Evolutionary conservation across 2,797 vertebrate species (phyloP), one percentile per base, ranked within the genome.

Genomic region (Sebastes oblongus): DNA sequence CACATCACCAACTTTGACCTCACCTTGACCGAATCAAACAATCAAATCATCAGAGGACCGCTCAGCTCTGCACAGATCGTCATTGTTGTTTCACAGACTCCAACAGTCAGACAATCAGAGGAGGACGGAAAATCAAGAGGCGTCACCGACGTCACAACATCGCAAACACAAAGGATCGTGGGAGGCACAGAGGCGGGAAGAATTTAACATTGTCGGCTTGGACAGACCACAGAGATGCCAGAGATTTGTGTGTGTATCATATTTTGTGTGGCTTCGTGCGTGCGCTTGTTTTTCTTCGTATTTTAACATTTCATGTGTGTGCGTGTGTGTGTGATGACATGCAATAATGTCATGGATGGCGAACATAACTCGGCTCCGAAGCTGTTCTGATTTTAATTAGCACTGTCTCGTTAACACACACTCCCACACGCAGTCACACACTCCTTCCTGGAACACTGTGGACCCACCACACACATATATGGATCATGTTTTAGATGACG

Each of bases 361-460:
- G 16, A 88, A 88, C 83, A 75, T 32, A 70, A 74, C 77, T 72
- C 8, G 8, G 58, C 74, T 89, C 86, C 84, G 83, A 86, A 67
- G 72, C 55, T 69, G 80, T 25, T 89, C 91, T 93, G 93, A 94
- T 84, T 92, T 89, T 85, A 92, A 94, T 94, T 92, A 93, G 75
- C 77, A 25, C 78, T 2, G 71, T 89, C 83, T 93, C 76, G 56
- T 94, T 92, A 93, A 82, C 80, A 55, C 74, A 55, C 75, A 73
- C 56, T 62, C 39, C 14, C 75, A 16, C 59, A 86, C 82, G 74
- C 72, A 56, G 22, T 61, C 59, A 86, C 86, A 71, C 82, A 81
- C 54, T 80, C 66, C 75, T 92, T 92, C 90, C 89, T 91, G 92
- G 90, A 93, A 91, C 54, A 64, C 66, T 27, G 68, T 39, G 66